Conservation (phyloP, 2,888 invertebrate genomes). For the Elegia similella region DNA sequence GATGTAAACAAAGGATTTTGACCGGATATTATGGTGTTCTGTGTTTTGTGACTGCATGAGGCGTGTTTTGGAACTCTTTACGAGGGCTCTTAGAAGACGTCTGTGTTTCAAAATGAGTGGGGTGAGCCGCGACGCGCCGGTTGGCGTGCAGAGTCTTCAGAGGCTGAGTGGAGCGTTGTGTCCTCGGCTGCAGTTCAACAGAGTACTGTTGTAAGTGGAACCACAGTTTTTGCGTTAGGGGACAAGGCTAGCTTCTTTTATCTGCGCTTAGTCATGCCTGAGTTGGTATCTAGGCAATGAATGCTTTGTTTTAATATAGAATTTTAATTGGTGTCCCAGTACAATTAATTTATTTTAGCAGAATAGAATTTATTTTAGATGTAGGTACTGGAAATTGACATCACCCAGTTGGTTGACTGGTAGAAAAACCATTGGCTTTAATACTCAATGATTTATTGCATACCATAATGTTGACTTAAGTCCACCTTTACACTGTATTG, state of each 20-base stretch:
- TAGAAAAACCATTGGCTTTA: too few species aligned
- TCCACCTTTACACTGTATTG: too few species aligned
- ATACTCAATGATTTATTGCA: too few species aligned
- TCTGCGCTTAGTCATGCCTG: constrained; percentile 7
- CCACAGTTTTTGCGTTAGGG: constrained; percentile 17
- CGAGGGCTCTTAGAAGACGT: constrained; percentile 38
- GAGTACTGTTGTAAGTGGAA: constrained; percentile 83
- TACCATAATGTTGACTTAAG: too few species aligned
- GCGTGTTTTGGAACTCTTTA: constrained; percentile 31
- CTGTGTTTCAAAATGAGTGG: constrained; percentile 76
- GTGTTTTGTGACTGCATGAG: constrained; percentile 39
- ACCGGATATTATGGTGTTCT: constrained; percentile 42
- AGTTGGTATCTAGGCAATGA: not conserved
- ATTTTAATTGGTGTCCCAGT: too few species aligned
- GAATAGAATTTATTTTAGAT: too few species aligned
- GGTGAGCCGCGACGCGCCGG: constrained; percentile 81
- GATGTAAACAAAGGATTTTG: constrained; percentile 48
- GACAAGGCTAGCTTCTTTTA: constrained; percentile 1
- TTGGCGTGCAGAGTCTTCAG: constrained; percentile 84
- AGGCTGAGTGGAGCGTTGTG: constrained; percentile 77
- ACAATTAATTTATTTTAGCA: too few species aligned
- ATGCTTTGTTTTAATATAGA: not conserved
- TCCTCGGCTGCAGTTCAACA: constrained; percentile 83
- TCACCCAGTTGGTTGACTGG: too few species aligned
- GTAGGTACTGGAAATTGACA: too few species aligned